phyloP scores from a whole-genome alignment of 2,113 vertebrate genomes.

The Setophaga coronata region DNA sequence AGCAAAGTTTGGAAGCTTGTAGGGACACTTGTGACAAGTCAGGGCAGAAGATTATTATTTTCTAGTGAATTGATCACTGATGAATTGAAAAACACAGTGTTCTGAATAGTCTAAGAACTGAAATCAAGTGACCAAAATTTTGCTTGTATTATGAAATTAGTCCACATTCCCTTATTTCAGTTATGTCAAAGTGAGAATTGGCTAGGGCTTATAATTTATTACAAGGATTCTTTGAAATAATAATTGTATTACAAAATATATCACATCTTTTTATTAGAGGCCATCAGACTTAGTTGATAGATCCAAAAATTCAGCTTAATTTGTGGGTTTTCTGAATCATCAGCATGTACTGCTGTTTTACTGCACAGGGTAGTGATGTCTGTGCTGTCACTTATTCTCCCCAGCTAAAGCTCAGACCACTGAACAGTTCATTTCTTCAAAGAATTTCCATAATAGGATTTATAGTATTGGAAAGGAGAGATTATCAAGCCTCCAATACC shows the following conservation, averaged over 20 bases:
- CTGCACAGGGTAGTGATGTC: background rate
- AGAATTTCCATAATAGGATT: background rate
- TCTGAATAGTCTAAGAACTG: background rate
- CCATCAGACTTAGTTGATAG: background rate
- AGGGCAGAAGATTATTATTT: background rate
- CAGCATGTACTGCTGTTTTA: background rate
- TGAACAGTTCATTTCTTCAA: background rate
- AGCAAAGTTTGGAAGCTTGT: background rate
- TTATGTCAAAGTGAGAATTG: background rate
- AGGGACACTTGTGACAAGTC: background rate
- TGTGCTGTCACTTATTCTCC: background rate
- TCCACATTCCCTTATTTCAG: background rate
- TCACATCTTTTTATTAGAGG: background rate
- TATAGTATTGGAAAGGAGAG: background rate
- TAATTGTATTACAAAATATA: background rate
- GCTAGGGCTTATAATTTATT: background rate
- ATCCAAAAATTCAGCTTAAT: background rate
- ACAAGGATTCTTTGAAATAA: background rate
- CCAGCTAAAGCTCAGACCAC: background rate
- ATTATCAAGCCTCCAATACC: background rate
- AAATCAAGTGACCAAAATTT: background rate
- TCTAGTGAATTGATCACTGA: background rate
- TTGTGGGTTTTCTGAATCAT: background rate
- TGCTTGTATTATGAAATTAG: background rate
- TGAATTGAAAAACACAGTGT: background rate